Percentiles rank a stretch among this genome's conserved stretches.
Conservation (phyloP, 2,113 vertebrate species). For the Tragelaphus buxtoni region DNA sequence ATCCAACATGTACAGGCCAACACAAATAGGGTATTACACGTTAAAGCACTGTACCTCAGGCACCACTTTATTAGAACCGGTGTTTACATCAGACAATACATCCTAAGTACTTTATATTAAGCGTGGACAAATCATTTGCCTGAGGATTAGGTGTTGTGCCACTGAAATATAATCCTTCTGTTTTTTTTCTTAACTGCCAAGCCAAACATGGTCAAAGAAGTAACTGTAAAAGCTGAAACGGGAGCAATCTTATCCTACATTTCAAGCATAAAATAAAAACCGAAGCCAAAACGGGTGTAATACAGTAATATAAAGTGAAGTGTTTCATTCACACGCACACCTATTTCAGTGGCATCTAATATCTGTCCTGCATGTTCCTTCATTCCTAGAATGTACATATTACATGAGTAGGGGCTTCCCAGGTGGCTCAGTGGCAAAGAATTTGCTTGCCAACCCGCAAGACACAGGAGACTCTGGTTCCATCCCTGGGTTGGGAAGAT, state of each 20-base stretch:
- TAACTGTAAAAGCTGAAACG: conserved; percentile 57
- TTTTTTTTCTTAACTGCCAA: conserved; percentile 94
- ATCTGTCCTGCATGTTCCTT: neutral
- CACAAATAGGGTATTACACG: conserved; percentile 94
- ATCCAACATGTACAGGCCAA: conserved; percentile 87
- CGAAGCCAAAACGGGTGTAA: neutral
- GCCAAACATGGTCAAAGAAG: conserved; percentile 93
- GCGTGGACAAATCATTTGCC: conserved; percentile 99
- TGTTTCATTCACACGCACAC: accelerated
- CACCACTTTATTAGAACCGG: conserved; percentile 97
- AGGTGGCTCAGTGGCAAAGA: neutral
- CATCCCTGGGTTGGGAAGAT: neutral
- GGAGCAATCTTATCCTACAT: conserved; percentile 2
- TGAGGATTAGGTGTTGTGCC: conserved; percentile 96
- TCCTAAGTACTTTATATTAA: conserved; percentile 99
- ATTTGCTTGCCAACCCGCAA: neutral
- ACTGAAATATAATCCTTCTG: conserved; percentile 95
- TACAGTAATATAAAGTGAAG: neutral
- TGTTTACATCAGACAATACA: conserved; percentile 98
- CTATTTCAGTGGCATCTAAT: neutral
- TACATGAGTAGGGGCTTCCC: neutral
- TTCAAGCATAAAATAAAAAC: conserved; percentile 32
- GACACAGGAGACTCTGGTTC: neutral
- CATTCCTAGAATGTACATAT: neutral
- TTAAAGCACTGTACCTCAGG: conserved; percentile 94